A percentile compares a stretch with the other conserved stretches of the same genome.
Evolutionary conservation across 2,888 invertebrate species (phyloP).

Genomic region (Polyploca ridens): DNA sequence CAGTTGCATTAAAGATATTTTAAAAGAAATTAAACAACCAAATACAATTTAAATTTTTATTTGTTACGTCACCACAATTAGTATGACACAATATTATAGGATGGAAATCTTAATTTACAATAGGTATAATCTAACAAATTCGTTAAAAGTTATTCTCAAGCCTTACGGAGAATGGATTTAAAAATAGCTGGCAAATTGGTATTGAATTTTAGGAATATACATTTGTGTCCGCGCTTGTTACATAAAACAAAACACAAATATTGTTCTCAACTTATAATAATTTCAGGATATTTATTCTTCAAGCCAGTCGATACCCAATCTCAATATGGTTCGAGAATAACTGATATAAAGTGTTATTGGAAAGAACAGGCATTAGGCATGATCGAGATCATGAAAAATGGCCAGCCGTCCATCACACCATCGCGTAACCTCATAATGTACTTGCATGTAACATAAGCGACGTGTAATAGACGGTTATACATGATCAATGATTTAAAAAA

Average conservation of each 20-base stretch:
- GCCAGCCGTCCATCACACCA: constrained; percentile 35
- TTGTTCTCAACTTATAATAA: too few species aligned
- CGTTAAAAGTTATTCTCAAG: constrained; percentile 36
- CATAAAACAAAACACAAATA: too few species aligned
- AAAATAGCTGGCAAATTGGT: background rate
- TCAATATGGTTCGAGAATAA: constrained; percentile 15
- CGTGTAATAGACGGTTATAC: constrained; percentile 2
- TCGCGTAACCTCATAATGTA: constrained; percentile 8
- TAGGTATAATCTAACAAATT: constrained; percentile 61
- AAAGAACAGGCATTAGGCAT: constrained; percentile 53
- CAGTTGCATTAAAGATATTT: background rate
- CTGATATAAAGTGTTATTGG: constrained; percentile 40
- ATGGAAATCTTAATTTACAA: constrained; percentile 70
- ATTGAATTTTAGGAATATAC: too few species aligned
- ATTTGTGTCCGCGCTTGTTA: too few species aligned
- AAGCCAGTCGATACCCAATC: background rate
- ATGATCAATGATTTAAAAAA: background rate
- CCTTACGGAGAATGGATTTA: constrained; percentile 31
- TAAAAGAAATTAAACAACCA: constrained; percentile 37
- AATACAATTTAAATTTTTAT: constrained; percentile 58
- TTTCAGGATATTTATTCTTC: background rate
- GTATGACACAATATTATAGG: constrained; percentile 75
- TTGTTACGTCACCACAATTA: constrained; percentile 76
- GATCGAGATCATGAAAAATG: constrained; percentile 17
- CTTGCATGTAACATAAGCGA: constrained; percentile 2